phyloP scores from a whole-genome alignment of 2,113 vertebrate genomes.

The Elephas maximus region DNA sequence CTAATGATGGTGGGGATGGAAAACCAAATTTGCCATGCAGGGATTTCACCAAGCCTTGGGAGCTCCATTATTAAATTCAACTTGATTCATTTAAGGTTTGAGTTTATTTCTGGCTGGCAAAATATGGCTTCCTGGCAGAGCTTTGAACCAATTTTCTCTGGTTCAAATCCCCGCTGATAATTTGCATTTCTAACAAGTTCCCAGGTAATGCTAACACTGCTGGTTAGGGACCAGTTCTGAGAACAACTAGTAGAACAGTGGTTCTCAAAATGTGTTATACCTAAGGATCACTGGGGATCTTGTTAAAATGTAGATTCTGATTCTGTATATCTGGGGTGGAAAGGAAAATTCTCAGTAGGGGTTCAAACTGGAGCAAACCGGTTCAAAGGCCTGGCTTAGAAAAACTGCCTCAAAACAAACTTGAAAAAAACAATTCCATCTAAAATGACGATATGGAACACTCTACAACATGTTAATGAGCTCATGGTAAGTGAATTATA shows the following conservation, averaged over 20 bases:
- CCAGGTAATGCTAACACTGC: too few species aligned
- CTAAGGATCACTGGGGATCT: too few species aligned
- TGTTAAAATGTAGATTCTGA: too few species aligned
- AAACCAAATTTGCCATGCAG: conserved; percentile 29
- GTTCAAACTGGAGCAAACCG: too few species aligned
- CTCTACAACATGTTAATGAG: conserved; percentile 47
- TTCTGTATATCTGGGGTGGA: too few species aligned
- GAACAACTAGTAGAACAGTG: too few species aligned
- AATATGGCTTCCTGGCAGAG: conserved; percentile 22
- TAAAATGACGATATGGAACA: conserved; percentile 59
- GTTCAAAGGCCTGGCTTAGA: conserved; percentile 1
- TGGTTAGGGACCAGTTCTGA: too few species aligned
- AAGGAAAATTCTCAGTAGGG: too few species aligned
- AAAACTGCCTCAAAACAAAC: conserved; percentile 68
- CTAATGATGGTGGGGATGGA: neutral
- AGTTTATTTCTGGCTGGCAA: conserved; percentile 66
- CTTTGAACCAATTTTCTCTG: too few species aligned
- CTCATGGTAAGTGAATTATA: conserved; percentile 67
- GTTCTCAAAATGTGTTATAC: too few species aligned
- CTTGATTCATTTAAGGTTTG: conserved; percentile 52
- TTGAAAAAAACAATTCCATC: conserved; percentile 21
- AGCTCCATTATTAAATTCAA: conserved; percentile 67
- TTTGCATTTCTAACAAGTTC: too few species aligned
- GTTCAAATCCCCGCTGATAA: too few species aligned
- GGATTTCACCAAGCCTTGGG: conserved; percentile 11